A percentile compares a stretch with the other conserved stretches of the same genome.
phyloP scores from a whole-genome alignment of 2,888 invertebrate genomes.

The Pomacea canaliculata region DNA sequence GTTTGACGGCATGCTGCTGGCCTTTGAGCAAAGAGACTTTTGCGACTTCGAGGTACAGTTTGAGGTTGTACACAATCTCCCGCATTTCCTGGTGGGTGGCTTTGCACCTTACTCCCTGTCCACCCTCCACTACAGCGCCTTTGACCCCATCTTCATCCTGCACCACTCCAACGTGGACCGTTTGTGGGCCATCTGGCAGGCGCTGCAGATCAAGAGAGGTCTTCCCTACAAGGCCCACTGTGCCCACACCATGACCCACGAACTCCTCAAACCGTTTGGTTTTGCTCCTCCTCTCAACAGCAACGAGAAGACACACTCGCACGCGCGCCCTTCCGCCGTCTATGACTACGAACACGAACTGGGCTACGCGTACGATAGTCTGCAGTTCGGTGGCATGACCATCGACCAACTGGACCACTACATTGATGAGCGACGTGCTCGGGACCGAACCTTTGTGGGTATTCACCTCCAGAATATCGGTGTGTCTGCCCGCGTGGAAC shows the following conservation, averaged over 20 bases:
- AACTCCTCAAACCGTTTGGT: constrained; percentile 37
- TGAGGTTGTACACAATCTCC: constrained; percentile 18
- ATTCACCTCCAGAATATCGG: constrained; percentile 36
- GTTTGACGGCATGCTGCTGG: constrained; percentile 21
- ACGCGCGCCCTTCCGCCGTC: constrained; percentile 32
- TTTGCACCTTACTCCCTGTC: constrained; percentile 15
- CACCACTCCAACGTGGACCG: constrained; percentile 25
- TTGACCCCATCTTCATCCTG: constrained; percentile 22
- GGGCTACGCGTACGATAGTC: constrained; percentile 37
- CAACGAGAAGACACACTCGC: constrained; percentile 33
- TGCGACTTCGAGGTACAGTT: constrained; percentile 24
- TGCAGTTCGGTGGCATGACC: constrained; percentile 37
- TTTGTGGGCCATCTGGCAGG: constrained; percentile 22
- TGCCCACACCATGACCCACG: constrained; percentile 30
- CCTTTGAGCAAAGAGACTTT: constrained; percentile 18
- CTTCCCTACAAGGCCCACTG: constrained; percentile 34
- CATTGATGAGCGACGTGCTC: constrained; percentile 20
- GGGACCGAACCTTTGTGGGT: constrained; percentile 37
- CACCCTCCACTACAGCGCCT: constrained; percentile 24
- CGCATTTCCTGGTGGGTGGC: constrained; percentile 23
- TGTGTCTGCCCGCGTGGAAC: constrained; percentile 28
- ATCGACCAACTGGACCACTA: constrained; percentile 30
- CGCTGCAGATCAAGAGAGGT: constrained; percentile 14
- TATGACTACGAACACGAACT: constrained; percentile 41
- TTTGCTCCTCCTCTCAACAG: constrained; percentile 37